phyloP scores from a whole-genome alignment of 1,140 invertebrate species.

The Drosophila navojoa region DNA sequence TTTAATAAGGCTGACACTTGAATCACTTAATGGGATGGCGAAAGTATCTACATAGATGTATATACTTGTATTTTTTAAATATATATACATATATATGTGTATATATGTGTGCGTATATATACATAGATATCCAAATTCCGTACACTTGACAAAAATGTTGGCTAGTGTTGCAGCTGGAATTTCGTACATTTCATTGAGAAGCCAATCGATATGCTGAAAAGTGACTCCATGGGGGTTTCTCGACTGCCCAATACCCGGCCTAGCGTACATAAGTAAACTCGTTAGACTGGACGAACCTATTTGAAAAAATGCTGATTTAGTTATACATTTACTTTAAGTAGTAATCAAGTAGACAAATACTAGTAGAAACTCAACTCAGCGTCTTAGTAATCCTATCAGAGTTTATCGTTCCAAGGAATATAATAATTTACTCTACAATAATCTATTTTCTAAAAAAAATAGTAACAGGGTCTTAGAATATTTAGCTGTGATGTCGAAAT shows the following conservation, averaged over 20 bases:
- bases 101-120: neutral
- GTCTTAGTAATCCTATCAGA: too few relatives aligned
- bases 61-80: neutral
- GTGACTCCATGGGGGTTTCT: neutral
- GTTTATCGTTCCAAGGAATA: too few relatives aligned
- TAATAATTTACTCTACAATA: too few relatives aligned
- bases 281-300: too few relatives aligned
- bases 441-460: too few relatives aligned
- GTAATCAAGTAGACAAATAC: too few relatives aligned
- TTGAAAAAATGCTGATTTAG: too few relatives aligned
- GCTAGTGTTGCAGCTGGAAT: neutral
- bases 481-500: too few relatives aligned
- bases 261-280: too few relatives aligned
- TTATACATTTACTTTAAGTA: too few relatives aligned
- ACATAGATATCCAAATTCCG: neutral
- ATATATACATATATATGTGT: neutral
- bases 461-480: too few relatives aligned
- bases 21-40: neutral
- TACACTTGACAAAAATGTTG: neutral
- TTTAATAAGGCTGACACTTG: neutral
- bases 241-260: neutral
- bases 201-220: neutral
- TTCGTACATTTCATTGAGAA: neutral
- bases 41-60: neutral
- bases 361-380: too few relatives aligned